Evolutionary conservation across 2,113 vertebrate genomes (phyloP), one percentile per base, ranked within the genome.

Genomic region (Gambusia holbrooki): DNA sequence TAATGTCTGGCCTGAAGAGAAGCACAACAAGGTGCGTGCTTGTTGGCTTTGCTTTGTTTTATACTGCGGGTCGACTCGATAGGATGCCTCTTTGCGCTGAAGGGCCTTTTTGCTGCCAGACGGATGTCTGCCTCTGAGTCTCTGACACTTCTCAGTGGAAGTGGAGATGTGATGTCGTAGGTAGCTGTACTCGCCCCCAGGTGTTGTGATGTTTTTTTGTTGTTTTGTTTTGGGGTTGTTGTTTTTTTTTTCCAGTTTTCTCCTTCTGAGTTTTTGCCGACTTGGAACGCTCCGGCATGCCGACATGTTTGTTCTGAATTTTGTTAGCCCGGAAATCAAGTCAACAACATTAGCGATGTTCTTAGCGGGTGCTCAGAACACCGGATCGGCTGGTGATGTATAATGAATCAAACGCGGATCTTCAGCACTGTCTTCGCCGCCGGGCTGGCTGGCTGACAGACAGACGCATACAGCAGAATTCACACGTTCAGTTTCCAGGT

Each of bases 31-130:
- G 40, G 71, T 79, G 78, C 66, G 22, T 63, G 73, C 73, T 85
- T 73, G 77, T 82, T 83, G 82, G 74, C 33, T 79, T 76, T 61
- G 65, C 62, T 71, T 83, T 84, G 84, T 84, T 88, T 86, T 77
- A 54, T 75, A 70, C 68, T 84, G 73, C 71, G 0, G 3, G 84
- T 72, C 74, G 70, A 81, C 68, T 72, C 65, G 61, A 29, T 66
- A 79, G 67, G 63, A 66, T 48, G 15, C 68, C 25, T 78, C 69
- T 83, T 71, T 83, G 66, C 69, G 71, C 69, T 82, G 78, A 70
- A 74, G 66, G 62, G 62, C 33, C 66, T 79, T 35, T 72, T 35
- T 70, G 51, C 77, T 66, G 61, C 69, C 75, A 85, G 69, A 81
- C 77, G 73, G 74, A 65, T 54, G 33, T 40, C 81, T 74, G 73